Evolutionary conservation across 2,888 invertebrate species (phyloP), one percentile per base, ranked within the genome.

Genomic region (Drosophila mettleri): DNA sequence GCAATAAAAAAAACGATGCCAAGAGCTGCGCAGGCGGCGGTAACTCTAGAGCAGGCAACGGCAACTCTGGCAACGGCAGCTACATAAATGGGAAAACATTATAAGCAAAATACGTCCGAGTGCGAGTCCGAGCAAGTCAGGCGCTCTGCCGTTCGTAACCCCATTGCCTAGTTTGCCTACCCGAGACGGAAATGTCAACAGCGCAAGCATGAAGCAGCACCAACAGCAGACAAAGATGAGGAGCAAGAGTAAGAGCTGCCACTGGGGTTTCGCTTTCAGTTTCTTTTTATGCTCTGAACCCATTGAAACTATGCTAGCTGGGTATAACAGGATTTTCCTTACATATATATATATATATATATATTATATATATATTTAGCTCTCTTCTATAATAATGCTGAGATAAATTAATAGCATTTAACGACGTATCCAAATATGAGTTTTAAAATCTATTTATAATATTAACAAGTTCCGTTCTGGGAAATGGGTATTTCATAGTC

Each of bases 91-190:
- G 81, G 67, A 72, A 70, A 75, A 65, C 79, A 85, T 83, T 85
- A 80, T 74, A 80, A 78, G 78, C 70, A 74, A 82, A 80, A 68
- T 81, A 75, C 51, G 69, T 67, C 73, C 73, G 73, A 71, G 61
- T 70, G 14, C 33, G 49, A 54, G 65, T 58, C 66, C 59, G 69
- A 71, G 43, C 62, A 31, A 48, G 31, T 20, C 20, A 14, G 34
- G 24, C 22, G n/a, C n/a, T 18, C 29, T 16, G 41, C 41, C 12
- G 33, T 5, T n/a, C 43, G 51, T 78, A 85, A 84, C 80, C 86
- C 82, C 76, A 55, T 85, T 86, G 76, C 82, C 82, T 86, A 86
- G 84, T 84, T 85, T 84, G 45, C 64, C 67, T 24, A 62, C 48
- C 49, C 34, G 16, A 29, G 69, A 74, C 55, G 65, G 65, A 74